Evolutionary conservation across 2,888 invertebrate species (phyloP).

Genomic region (Eilema caniola): DNA sequence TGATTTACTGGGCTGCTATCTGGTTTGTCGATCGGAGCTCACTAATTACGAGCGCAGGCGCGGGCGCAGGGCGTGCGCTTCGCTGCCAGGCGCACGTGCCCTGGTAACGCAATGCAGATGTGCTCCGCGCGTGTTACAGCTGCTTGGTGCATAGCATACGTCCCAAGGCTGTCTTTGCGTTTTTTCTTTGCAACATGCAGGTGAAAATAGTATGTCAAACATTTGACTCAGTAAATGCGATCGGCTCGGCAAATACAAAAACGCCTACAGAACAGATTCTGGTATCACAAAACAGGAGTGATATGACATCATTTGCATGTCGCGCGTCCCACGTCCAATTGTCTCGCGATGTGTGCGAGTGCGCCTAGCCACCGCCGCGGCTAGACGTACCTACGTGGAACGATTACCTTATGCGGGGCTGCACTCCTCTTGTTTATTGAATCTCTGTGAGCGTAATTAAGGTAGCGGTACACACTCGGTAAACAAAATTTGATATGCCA

Average conservation of each 20-base stretch:
- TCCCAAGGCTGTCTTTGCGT: neutral
- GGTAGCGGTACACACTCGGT: too few species aligned
- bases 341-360: slow-evolving; percentile 8
- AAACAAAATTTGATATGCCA: too few species aligned
- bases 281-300: slow-evolving; percentile 32
- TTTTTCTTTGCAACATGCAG: neutral
- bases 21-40: slow-evolving; percentile 3
- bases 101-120: slow-evolving; percentile 28
- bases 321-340: slow-evolving; percentile 37
- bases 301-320: slow-evolving; percentile 44
- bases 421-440: neutral
- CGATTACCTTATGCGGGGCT: slow-evolving; percentile 8
- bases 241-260: neutral
- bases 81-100: slow-evolving; percentile 35
- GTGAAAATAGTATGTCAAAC: neutral
- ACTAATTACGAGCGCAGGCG: slow-evolving; percentile 11
- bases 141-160: neutral
- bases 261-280: slow-evolving; percentile 32
- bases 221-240: neutral
- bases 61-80: slow-evolving; percentile 11
- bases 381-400: slow-evolving; percentile 7
- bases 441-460: too few species aligned
- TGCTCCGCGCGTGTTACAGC: slow-evolving; percentile 7
- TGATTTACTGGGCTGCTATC: slow-evolving; percentile 8
- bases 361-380: neutral